Evolutionary conservation across 2,888 invertebrate genomes (phyloP), one percentile per base, ranked within the genome.

Genomic region (Harpalus rufipes): DNA sequence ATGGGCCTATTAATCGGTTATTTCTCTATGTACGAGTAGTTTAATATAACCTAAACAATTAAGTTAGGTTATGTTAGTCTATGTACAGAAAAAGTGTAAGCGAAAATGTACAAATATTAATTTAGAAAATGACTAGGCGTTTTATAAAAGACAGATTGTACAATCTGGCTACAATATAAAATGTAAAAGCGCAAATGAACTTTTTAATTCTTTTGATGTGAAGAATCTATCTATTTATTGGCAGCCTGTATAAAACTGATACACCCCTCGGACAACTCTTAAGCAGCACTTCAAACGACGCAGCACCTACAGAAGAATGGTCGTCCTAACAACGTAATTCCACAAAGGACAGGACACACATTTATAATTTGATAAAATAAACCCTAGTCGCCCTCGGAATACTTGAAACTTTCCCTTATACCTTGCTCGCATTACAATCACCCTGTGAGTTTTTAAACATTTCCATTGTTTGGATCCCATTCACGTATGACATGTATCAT

Each of bases 291-390:
- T 80, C 79, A 80, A 80, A 80, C 61, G 59, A 10, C 79, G 59
- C 79, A 18, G 21, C 78, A 78, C 51, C 44, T 21, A 80, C 39
- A 58, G 61, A 80, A 80, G 79, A 80, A 61, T 80, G 61, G 16
- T 14, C 79, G 58, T 14, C 59, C 61, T 80, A 80, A 80, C 79
- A 80, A 80, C 59, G 39, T 80, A 59, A 80, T 80, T 58, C 79
- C 39, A 80, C 79, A 80, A 80, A 80, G 79, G 44, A 12, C 12
- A 51, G 44, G 61, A 61, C 79, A 61, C 79, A 61, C 59, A 61
- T 80, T 80, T 80, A 80, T 80, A 80, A 80, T 80, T 80, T 80
- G 59, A 80, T 80, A 80, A 80, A 59, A 80, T 61, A 80, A 79
- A 59, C 61, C 61, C 72, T n/a, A 14, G 44, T 39, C 32, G 65